These are phyloP conservation scores for Callipepla californica DNA, from an alignment of 2,113 vertebrate genomes.

Conservation along the genomic window DNA sequence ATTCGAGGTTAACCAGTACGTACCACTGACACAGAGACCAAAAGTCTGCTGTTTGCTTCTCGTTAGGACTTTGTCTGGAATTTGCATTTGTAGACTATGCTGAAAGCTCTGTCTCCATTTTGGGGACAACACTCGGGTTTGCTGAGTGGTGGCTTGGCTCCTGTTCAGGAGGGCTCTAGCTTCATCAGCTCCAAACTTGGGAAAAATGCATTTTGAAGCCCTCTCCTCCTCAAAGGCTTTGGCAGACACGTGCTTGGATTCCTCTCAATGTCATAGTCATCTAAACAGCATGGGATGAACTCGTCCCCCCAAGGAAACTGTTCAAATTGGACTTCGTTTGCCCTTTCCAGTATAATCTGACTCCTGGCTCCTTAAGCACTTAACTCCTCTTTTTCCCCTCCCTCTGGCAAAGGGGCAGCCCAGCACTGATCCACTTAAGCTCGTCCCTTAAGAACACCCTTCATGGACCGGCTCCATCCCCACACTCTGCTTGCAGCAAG, in stretches of 20 bases:
- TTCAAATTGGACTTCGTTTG: background rate
- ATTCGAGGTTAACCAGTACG: background rate
- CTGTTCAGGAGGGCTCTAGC: background rate
- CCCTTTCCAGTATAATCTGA: background rate
- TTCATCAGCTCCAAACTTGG: background rate
- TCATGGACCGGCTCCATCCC: background rate
- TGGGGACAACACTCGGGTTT: background rate
- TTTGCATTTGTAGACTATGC: slow-evolving; percentile 8
- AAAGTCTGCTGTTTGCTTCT: background rate
- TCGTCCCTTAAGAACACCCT: background rate
- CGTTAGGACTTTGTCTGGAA: slow-evolving; percentile 19
- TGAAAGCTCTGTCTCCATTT: slow-evolving; percentile 11
- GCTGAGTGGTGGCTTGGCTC: background rate
- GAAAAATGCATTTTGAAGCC: background rate
- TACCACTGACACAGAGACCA: background rate
- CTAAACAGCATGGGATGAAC: background rate
- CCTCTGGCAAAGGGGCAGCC: background rate
- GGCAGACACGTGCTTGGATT: background rate
- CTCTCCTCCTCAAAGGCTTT: background rate
- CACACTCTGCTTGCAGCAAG: background rate
- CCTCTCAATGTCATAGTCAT: accelerated
- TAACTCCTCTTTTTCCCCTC: background rate
- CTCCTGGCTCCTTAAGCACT: background rate
- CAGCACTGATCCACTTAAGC: background rate
- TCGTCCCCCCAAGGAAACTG: background rate